phyloP scores from a whole-genome alignment of 1,140 invertebrate genomes.

The Papilio helenus region DNA sequence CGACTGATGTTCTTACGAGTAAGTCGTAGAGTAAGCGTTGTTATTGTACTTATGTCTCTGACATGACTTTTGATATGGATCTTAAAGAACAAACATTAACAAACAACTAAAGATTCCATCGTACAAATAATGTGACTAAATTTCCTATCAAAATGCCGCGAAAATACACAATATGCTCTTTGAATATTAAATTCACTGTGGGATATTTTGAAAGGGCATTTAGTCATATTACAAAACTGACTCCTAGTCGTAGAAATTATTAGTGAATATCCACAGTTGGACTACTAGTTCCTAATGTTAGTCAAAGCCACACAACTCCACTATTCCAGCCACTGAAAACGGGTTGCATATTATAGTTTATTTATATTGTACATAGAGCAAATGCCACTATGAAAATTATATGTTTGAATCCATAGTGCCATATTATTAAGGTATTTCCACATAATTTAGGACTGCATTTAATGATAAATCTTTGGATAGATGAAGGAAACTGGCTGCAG shows the following conservation, averaged over 20 bases:
- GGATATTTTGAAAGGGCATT: slow-evolving; percentile 1
- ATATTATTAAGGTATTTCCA: slow-evolving; percentile 50
- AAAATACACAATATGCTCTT: slow-evolving; percentile 30
- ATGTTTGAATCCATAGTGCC: slow-evolving; percentile 77
- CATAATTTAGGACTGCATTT: slow-evolving; percentile 14
- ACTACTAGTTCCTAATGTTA: slow-evolving; percentile 33
- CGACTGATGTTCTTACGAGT: slow-evolving; percentile 66
- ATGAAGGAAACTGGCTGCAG: not conserved
- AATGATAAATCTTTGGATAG: slow-evolving; percentile 7
- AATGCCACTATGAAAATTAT: slow-evolving; percentile 75
- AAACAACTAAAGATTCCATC: not conserved
- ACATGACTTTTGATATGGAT: slow-evolving; percentile 3
- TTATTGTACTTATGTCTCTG: slow-evolving; percentile 46
- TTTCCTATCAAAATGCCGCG: slow-evolving; percentile 1
- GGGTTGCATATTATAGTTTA: slow-evolving; percentile 47
- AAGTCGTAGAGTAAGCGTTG: slow-evolving; percentile 57
- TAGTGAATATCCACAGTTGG: slow-evolving; percentile 12
- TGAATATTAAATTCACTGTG: not conserved
- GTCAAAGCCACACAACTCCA: slow-evolving; percentile 39
- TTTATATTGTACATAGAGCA: slow-evolving; percentile 49
- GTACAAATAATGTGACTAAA: slow-evolving; percentile 17
- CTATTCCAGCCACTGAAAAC: slow-evolving; percentile 40
- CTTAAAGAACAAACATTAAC: not conserved
- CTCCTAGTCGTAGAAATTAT: not conserved
- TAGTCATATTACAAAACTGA: not conserved